Conservation (phyloP, 2,797 vertebrate species). For the Dendrocincla fuliginosa region DNA sequence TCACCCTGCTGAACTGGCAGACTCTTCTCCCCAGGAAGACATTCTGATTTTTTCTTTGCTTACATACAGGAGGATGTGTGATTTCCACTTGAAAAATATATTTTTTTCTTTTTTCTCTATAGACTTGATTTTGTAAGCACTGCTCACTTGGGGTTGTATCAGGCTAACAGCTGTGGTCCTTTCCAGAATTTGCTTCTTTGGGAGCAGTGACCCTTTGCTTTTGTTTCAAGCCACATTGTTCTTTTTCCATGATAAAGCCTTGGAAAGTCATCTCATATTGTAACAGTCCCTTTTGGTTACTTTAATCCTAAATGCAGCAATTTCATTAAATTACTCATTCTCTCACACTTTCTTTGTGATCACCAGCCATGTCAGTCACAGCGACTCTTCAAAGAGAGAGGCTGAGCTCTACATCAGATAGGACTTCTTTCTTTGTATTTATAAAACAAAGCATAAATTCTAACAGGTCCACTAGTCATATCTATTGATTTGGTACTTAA, state of each 20-base stretch:
- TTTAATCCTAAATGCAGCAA: constrained; percentile 28
- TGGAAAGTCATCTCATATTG: not conserved
- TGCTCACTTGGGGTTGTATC: not conserved
- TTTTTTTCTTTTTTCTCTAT: not conserved
- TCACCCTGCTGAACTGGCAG: not conserved
- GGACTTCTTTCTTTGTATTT: constrained; percentile 55
- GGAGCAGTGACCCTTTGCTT: not conserved
- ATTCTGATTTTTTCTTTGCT: not conserved
- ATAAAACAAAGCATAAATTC: constrained; percentile 59
- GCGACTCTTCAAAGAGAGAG: constrained; percentile 29
- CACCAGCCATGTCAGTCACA: constrained; percentile 28
- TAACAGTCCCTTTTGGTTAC: constrained; percentile 14
- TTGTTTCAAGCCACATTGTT: not conserved
- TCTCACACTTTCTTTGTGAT: not conserved
- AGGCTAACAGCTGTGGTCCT: not conserved
- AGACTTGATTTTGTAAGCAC: not conserved
- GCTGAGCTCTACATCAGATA: constrained; percentile 47
- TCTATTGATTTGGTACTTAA: constrained; percentile 75
- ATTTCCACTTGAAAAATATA: not conserved
- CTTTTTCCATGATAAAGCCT: not conserved
- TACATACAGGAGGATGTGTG: not conserved
- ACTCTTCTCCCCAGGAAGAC: not conserved
- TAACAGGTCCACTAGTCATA: constrained; percentile 57
- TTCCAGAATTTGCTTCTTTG: not conserved
- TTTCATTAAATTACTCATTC: constrained; percentile 43